These are phyloP conservation scores for Archips crataeganus DNA, from an alignment of 2,888 invertebrate genomes.

Conservation along the genomic window DNA sequence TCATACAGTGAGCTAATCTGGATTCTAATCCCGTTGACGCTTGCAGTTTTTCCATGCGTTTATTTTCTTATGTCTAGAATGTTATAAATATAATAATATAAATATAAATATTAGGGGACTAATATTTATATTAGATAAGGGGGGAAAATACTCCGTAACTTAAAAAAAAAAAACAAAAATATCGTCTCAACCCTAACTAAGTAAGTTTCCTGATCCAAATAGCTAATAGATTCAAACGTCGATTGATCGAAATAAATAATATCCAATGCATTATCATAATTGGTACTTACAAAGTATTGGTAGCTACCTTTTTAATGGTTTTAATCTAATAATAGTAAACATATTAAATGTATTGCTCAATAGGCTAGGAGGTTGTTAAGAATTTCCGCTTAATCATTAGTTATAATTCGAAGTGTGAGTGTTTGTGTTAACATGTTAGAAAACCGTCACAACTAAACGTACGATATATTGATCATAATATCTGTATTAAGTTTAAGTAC, in stretches of 20 bases:
- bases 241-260: slow-evolving; percentile 53
- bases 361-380: slow-evolving; percentile 48
- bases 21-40: slow-evolving; percentile 76
- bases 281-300: slow-evolving; percentile 44
- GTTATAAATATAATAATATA: no score
- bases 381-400: slow-evolving; percentile 61
- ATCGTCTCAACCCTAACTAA: slow-evolving; percentile 3
- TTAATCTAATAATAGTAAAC: slow-evolving; percentile 33
- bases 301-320: slow-evolving; percentile 20
- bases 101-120: no score
- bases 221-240: slow-evolving; percentile 46
- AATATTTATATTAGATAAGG: no score
- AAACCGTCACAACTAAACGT: slow-evolving; percentile 8
- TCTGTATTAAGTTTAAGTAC: no score
- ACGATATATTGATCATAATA: not conserved
- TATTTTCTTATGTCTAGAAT: slow-evolving; percentile 54
- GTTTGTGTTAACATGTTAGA: slow-evolving; percentile 13
- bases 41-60: slow-evolving; percentile 67
- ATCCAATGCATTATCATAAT: slow-evolving; percentile 55
- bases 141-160: not conserved
- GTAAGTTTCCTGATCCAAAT: slow-evolving; percentile 30
- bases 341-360: slow-evolving; percentile 46
- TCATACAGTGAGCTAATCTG: slow-evolving; percentile 69
- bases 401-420: slow-evolving; percentile 53
- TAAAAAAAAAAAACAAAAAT: not conserved